phyloP scores from a whole-genome alignment of 2,888 invertebrate genomes.

The Hartigia nigra region DNA sequence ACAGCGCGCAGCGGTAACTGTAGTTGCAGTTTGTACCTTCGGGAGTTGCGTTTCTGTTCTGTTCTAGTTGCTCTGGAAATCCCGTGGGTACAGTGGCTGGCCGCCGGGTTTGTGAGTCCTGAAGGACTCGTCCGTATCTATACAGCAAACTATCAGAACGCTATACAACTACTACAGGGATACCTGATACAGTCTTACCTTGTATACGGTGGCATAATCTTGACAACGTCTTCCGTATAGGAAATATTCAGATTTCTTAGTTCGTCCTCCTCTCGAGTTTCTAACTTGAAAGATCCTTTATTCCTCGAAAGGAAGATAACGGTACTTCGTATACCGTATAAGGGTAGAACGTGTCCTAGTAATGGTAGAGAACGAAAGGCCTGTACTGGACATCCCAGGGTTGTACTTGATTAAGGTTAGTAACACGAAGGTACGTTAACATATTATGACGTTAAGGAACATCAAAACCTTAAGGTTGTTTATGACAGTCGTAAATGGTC shows the following conservation, averaged over 20 bases:
- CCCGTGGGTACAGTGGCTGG: conserved; percentile 58
- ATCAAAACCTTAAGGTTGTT: conserved; percentile 43
- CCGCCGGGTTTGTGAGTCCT: conserved; percentile 56
- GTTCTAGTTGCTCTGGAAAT: conserved; percentile 30
- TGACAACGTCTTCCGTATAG: neutral
- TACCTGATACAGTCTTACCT: neutral
- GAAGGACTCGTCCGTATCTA: conserved; percentile 57
- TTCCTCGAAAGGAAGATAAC: neutral
- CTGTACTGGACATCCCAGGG: conserved; percentile 28
- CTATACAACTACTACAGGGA: neutral
- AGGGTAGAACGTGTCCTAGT: neutral
- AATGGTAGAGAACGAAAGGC: conserved; percentile 7
- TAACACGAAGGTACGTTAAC: conserved; percentile 41
- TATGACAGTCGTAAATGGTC: conserved; percentile 35
- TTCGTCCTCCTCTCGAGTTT: neutral
- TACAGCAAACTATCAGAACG: conserved; percentile 50
- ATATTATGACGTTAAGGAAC: conserved; percentile 49
- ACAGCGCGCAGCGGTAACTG: conserved; percentile 45
- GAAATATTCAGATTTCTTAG: neutral
- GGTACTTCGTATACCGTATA: neutral
- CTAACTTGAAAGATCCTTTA: neutral
- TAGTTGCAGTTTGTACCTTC: conserved; percentile 45
- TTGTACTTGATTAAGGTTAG: conserved; percentile 51
- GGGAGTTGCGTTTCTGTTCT: conserved; percentile 24
- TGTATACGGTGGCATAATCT: neutral